Percentiles rank a stretch among this genome's conserved stretches.
These are phyloP conservation scores for Ladona fulva DNA, from an alignment of 1,140 invertebrate species.

Conservation along the genomic window DNA sequence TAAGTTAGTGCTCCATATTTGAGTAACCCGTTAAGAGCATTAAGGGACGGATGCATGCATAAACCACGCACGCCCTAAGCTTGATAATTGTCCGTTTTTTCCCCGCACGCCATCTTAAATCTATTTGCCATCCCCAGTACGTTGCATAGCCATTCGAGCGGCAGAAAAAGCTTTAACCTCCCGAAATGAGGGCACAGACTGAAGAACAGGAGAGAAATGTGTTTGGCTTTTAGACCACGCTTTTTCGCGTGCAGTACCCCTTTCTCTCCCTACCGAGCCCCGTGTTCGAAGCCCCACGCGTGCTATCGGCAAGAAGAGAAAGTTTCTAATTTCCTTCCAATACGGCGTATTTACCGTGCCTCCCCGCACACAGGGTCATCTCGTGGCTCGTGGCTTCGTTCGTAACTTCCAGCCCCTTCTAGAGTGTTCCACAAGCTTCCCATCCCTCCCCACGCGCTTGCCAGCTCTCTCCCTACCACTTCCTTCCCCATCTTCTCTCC, in stretches of 20 bases:
- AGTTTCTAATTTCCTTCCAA: neutral
- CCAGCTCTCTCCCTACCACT: neutral
- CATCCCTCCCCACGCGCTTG: neutral
- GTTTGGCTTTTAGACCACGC: neutral
- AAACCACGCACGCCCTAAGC: too few relatives aligned
- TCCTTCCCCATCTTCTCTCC: neutral
- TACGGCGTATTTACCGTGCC: neutral
- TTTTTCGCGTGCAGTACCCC: neutral
- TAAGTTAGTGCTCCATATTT: too few relatives aligned
- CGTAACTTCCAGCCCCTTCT: neutral
- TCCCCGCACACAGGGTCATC: neutral
- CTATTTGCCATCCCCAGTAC: too few relatives aligned
- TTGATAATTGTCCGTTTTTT: too few relatives aligned
- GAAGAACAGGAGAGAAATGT: too few relatives aligned
- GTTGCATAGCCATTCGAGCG: too few relatives aligned
- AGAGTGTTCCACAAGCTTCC: neutral
- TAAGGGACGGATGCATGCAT: too few relatives aligned
- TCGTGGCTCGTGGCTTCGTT: neutral
- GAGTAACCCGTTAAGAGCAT: too few relatives aligned
- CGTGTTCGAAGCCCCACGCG: neutral
- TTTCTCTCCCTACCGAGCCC: neutral
- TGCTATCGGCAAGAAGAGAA: constrained; percentile 1
- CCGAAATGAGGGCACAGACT: too few relatives aligned
- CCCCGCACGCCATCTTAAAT: too few relatives aligned
- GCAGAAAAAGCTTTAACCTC: too few relatives aligned